These are phyloP conservation scores for Gonioctena quinquepunctata DNA, from an alignment of 1,140 invertebrate genomes.

Conservation along the genomic window DNA sequence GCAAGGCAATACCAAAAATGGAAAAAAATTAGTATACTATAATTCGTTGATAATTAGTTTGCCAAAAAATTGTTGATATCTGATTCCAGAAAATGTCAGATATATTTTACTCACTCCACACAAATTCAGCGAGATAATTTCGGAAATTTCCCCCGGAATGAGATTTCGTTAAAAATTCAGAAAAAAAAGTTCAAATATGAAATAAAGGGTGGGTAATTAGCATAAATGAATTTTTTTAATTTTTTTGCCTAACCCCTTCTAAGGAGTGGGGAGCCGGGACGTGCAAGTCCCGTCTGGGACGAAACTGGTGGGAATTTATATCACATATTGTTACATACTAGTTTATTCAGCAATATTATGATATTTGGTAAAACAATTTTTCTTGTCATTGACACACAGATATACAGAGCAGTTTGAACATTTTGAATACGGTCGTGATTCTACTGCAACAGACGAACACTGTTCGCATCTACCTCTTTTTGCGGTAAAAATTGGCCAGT, in stretches of 20 bases:
- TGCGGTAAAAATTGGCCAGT: background rate
- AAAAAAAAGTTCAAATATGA: background rate
- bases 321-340: slow-evolving; percentile 1
- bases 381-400: slow-evolving; percentile 1
- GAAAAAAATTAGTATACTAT: too few species aligned
- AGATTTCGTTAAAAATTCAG: background rate
- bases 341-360: slow-evolving; percentile 6
- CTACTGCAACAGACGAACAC: slow-evolving; percentile 5
- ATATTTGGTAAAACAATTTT: background rate
- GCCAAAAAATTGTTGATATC: too few species aligned
- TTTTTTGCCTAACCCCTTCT: background rate
- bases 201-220: background rate
- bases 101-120: too few species aligned
- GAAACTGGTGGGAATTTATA: background rate
- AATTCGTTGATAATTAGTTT: too few species aligned
- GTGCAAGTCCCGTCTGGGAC: too few species aligned
- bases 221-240: background rate
- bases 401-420: slow-evolving; percentile 9
- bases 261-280: background rate
- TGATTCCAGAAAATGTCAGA: too few species aligned
- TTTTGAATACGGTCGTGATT: slow-evolving; percentile 4
- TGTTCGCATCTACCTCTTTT: slow-evolving; percentile 6
- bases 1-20: too few species aligned
- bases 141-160: background rate
- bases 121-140: too few species aligned